Percentiles rank a stretch among this genome's conserved stretches.
Evolutionary conservation across 2,113 vertebrate genomes (phyloP).

Genomic region (Aphelocoma coerulescens): DNA sequence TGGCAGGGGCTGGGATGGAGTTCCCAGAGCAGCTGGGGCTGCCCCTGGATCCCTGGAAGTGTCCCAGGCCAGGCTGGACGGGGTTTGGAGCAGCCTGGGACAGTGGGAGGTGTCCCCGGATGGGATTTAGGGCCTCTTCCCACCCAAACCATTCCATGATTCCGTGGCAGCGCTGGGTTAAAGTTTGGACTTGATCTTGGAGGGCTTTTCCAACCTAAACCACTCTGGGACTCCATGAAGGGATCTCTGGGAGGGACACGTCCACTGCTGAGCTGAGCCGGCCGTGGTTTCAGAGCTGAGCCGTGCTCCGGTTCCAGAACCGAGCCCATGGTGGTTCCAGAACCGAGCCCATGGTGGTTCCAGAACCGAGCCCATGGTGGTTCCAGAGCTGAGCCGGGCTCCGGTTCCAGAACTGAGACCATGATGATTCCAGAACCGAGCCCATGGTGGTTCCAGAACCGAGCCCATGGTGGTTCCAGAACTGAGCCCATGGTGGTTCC

Average conservation of each 20-base stretch:
- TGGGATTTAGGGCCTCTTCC: neutral
- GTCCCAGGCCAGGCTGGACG: neutral
- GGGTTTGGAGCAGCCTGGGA: neutral
- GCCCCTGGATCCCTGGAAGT: neutral
- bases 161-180: rapidly evolving
- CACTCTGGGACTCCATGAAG: rapidly evolving
- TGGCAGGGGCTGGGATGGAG: rapidly evolving
- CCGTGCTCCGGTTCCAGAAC: neutral
- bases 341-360: rapidly evolving
- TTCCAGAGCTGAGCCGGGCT: rapidly evolving
- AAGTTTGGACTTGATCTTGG: rapidly evolving
- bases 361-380: rapidly evolving
- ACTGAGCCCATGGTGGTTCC: rapidly evolving
- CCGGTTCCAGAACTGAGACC: neutral
- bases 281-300: neutral
- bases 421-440: rapidly evolving
- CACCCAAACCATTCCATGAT: neutral
- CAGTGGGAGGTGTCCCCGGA: neutral
- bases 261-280: neutral
- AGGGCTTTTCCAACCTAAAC: neutral
- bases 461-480: neutral
- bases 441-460: neutral
- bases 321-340: rapidly evolving
- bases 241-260: neutral
- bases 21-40: neutral